These are phyloP conservation scores for Eremobia ochroleuca DNA, from an alignment of 2,888 invertebrate genomes.

Conservation along the genomic window DNA sequence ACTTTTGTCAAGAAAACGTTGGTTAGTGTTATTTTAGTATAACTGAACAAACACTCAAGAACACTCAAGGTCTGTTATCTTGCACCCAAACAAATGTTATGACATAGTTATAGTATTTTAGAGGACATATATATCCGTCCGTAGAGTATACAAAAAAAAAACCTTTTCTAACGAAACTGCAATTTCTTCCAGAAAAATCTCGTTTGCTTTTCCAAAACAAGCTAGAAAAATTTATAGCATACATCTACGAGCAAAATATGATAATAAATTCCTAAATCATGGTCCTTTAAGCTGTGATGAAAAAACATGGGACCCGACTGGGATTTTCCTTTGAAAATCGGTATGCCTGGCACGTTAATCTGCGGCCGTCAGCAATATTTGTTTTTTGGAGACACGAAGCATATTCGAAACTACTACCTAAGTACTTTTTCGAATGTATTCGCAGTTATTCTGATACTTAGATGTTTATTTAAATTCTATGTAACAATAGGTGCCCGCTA, in stretches of 20 bases:
- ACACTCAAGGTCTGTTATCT: slow-evolving; percentile 5
- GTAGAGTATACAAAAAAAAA: background rate
- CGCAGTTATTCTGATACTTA: slow-evolving; percentile 1
- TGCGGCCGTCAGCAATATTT: slow-evolving; percentile 26
- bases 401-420: slow-evolving; percentile 18
- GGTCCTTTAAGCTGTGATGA: background rate
- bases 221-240: background rate
- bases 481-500: too few species aligned
- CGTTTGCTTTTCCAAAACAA: background rate
- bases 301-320: slow-evolving; percentile 6
- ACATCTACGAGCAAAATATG: slow-evolving; percentile 12
- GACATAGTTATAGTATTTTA: background rate
- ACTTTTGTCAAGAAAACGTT: slow-evolving; percentile 2
- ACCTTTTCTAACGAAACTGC: background rate
- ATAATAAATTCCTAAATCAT: slow-evolving; percentile 3
- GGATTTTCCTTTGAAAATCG: slow-evolving; percentile 15
- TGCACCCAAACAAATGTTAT: slow-evolving; percentile 23
- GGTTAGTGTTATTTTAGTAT: background rate
- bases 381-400: slow-evolving; percentile 30
- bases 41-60: slow-evolving; percentile 7
- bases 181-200: background rate
- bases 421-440: background rate
- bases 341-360: slow-evolving; percentile 34
- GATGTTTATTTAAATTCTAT: background rate
- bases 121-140: background rate